phyloP scores from a whole-genome alignment of 2,888 invertebrate species.

The Synanthedon tipuliformis region DNA sequence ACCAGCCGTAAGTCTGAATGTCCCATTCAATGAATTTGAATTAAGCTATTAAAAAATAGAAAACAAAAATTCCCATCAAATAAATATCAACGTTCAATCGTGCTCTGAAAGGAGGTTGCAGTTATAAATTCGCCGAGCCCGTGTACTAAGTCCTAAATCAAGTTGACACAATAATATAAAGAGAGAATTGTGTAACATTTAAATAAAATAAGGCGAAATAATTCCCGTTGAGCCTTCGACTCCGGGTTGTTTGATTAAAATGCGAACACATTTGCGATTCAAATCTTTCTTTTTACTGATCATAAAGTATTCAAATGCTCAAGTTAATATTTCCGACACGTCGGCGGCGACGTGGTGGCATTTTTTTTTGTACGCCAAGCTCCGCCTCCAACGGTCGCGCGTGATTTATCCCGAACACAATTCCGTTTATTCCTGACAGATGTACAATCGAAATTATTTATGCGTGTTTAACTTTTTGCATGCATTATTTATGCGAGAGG shows the following conservation, averaged over 20 bases:
- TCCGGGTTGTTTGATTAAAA: constrained; percentile 42
- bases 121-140: background rate
- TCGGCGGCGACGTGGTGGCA: constrained; percentile 31
- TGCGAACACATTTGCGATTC: constrained; percentile 63
- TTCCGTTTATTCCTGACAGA: constrained; percentile 22
- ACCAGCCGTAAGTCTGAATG: too few relatives aligned
- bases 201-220: background rate
- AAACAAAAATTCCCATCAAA: too few relatives aligned
- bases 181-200: background rate
- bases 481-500: background rate
- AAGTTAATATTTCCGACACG: constrained; percentile 64
- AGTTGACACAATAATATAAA: background rate
- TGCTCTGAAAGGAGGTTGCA: too few relatives aligned
- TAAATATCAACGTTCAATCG: too few relatives aligned
- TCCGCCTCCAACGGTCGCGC: constrained; percentile 17
- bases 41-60: too few relatives aligned
- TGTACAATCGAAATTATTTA: constrained; percentile 4
- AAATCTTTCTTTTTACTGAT: constrained; percentile 65
- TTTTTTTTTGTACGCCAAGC: constrained; percentile 16
- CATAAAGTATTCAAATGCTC: constrained; percentile 65
- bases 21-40: too few relatives aligned
- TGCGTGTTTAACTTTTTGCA: background rate
- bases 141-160: background rate
- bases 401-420: constrained; percentile 35
- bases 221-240: constrained; percentile 1